Percentiles rank a stretch among this genome's conserved stretches.
phyloP scores from a whole-genome alignment of 2,888 invertebrate species.

The Gibbula magus region DNA sequence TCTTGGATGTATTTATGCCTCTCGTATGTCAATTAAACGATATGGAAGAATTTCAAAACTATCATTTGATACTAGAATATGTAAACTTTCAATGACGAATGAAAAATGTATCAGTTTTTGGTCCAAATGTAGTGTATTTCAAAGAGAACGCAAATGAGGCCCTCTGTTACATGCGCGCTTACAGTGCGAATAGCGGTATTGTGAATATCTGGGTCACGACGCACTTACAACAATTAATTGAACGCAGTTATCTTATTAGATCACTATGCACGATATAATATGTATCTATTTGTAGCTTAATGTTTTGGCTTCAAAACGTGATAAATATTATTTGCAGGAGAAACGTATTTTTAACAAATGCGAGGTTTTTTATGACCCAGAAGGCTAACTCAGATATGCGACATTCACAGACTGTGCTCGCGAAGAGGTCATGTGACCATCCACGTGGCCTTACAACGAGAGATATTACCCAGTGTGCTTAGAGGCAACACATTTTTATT shows the following conservation, averaged over 20 bases:
- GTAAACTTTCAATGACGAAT: background rate
- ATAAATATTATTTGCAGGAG: too few relatives aligned
- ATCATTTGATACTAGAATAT: background rate
- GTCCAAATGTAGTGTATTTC: background rate
- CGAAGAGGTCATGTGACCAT: slow-evolving; percentile 43
- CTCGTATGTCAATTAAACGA: background rate
- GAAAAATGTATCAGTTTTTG: background rate
- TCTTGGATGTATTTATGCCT: background rate
- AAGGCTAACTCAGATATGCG: background rate
- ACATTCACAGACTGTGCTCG: background rate
- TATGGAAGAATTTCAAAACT: too few relatives aligned
- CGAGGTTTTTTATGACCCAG: background rate
- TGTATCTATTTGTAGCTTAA: too few relatives aligned
- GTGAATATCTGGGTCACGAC: slow-evolving; percentile 6
- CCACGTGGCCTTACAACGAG: slow-evolving; percentile 42
- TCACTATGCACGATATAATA: too few relatives aligned
- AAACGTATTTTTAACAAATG: background rate
- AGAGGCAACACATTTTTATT: slow-evolving; percentile 45
- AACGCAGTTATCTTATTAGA: too few relatives aligned
- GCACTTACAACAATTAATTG: background rate
- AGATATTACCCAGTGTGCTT: slow-evolving; percentile 47
- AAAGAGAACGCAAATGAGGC: background rate
- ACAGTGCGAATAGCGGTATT: background rate
- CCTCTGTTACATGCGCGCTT: background rate
- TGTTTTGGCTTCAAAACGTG: too few relatives aligned